Conservation (phyloP, 2,797 vertebrate genomes). For the Epinephelus coioides region DNA sequence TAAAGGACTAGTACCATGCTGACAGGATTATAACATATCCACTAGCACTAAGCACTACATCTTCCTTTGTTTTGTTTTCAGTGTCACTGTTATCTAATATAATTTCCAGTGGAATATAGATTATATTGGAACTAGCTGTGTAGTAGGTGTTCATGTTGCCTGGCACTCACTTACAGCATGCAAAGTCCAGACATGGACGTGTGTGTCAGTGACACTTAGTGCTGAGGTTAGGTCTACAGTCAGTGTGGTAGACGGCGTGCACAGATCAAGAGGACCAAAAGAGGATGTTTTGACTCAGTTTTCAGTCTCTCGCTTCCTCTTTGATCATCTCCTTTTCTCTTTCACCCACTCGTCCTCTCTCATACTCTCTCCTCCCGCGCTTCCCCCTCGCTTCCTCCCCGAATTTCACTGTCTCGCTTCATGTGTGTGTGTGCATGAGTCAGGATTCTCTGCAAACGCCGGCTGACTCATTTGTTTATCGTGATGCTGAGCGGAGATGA, state of each 20-base stretch:
- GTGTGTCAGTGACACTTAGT: background rate
- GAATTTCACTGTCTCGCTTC: conserved; percentile 4
- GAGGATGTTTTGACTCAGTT: conserved; percentile 40
- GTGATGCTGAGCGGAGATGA: conserved; percentile 60
- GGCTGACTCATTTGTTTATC: conserved; percentile 84
- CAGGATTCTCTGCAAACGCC: conserved; percentile 73
- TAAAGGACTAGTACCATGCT: too few species aligned
- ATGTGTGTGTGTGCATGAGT: conserved; percentile 69
- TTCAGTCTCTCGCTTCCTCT: conserved; percentile 26
- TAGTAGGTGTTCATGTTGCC: too few species aligned
- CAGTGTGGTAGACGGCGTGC: background rate
- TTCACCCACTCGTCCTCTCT: conserved; percentile 16
- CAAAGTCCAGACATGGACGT: background rate
- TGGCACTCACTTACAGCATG: too few species aligned
- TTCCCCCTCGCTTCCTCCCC: background rate
- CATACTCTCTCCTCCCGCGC: background rate
- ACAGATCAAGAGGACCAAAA: background rate
- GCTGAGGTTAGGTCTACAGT: conserved; percentile 34
- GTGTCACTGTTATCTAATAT: too few species aligned
- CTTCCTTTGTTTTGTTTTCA: too few species aligned
- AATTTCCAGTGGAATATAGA: too few species aligned
- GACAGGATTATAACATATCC: too few species aligned
- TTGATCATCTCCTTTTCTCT: conserved; percentile 21
- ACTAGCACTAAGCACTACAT: too few species aligned
- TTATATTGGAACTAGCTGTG: too few species aligned